Evolutionary conservation across 2,113 vertebrate species (phyloP).

Genomic region (Thinocorus orbignyianus): DNA sequence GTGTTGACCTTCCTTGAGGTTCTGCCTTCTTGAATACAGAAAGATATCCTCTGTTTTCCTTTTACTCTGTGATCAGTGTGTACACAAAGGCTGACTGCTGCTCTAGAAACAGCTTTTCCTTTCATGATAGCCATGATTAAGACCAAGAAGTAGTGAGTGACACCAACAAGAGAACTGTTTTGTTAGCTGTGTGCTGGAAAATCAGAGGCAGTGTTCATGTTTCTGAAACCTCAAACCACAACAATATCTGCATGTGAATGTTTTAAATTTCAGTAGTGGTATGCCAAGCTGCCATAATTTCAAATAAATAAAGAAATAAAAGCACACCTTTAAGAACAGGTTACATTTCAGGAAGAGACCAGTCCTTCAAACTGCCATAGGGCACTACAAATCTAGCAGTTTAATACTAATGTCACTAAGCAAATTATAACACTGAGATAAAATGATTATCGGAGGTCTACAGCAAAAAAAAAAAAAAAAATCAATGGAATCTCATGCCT

Average conservation of each 20-base stretch:
- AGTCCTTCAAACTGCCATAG: neutral
- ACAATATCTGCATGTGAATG: neutral
- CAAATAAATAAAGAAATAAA: neutral
- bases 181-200: neutral
- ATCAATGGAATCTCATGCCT: neutral
- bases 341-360: neutral
- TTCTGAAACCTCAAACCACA: neutral
- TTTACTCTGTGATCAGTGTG: neutral
- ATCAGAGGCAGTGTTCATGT: neutral
- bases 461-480: neutral
- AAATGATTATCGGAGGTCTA: neutral
- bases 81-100: neutral
- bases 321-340: neutral
- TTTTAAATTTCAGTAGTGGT: neutral
- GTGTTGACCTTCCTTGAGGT: neutral
- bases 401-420: neutral
- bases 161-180: neutral
- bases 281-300: neutral
- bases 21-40: neutral
- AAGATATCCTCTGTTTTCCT: neutral
- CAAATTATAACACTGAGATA: neutral
- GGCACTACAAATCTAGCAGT: neutral
- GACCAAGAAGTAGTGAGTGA: neutral
- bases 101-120: neutral
- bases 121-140: neutral